Conservation (phyloP, 2,113 vertebrate genomes). For the Hepsetus odoe region DNA sequence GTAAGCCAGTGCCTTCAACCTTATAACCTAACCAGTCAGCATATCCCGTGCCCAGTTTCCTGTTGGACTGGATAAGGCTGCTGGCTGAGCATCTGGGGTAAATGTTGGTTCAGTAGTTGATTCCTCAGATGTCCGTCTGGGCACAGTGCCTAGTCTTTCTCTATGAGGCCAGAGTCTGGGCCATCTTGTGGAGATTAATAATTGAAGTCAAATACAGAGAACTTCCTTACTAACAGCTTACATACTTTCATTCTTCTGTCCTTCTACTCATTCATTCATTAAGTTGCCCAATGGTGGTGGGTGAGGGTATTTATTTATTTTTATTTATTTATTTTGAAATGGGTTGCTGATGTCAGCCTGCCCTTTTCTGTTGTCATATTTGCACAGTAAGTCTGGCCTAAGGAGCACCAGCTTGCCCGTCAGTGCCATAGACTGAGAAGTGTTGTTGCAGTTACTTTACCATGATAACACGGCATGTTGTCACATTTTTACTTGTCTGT, state of each 20-base stretch:
- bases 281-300: background rate
- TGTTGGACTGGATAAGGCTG: conserved; percentile 45
- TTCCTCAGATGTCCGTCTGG: conserved; percentile 49
- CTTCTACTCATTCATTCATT: conserved; percentile 7
- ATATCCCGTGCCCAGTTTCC: conserved; percentile 47
- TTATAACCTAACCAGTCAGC: conserved; percentile 11
- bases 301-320: too few species aligned
- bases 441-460: conserved; percentile 34
- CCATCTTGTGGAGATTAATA: conserved; percentile 56
- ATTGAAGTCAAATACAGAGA: conserved; percentile 58
- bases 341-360: background rate
- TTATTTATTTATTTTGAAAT: background rate
- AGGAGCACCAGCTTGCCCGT: background rate
- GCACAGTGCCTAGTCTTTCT: conserved; percentile 60
- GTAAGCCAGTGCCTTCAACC: background rate
- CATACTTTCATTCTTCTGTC: background rate
- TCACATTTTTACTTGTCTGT: conserved; percentile 50
- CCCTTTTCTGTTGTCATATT: background rate
- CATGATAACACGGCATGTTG: conserved; percentile 53
- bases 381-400: background rate
- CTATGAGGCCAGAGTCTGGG: conserved; percentile 42
- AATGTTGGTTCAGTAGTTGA: conserved; percentile 47
- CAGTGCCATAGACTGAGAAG: background rate
- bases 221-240: conserved; percentile 36
- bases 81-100: conserved; percentile 52